A percentile compares a stretch with the other conserved stretches of the same genome.
phyloP scores from a whole-genome alignment of 2,113 vertebrate genomes.

The Butorides virescens region DNA sequence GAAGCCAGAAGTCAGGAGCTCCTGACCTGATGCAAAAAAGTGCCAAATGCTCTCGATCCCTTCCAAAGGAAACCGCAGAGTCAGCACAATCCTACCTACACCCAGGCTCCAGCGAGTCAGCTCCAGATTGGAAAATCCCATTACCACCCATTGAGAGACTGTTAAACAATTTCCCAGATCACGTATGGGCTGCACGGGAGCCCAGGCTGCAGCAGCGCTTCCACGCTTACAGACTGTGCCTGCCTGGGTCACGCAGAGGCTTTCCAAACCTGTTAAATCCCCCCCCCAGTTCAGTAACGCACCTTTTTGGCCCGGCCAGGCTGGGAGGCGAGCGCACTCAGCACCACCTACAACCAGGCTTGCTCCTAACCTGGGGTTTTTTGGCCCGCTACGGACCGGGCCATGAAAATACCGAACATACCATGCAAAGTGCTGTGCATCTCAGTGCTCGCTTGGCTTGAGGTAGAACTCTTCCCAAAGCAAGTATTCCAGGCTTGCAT shows the following conservation, averaged over 20 bases:
- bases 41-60: neutral
- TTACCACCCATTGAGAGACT: neutral
- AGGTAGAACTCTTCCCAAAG: slow-evolving; percentile 27
- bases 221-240: neutral
- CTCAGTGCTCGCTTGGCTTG: neutral
- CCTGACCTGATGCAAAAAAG: neutral
- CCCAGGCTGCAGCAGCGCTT: neutral
- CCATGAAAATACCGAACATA: slow-evolving; percentile 3
- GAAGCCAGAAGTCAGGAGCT: neutral
- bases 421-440: neutral
- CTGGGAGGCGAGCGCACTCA: neutral
- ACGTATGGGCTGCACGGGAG: rapidly evolving
- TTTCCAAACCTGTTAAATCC: neutral
- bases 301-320: neutral
- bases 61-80: neutral
- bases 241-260: neutral
- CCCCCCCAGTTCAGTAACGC: neutral
- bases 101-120: neutral
- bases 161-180: neutral
- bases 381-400: neutral
- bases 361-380: neutral
- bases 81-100: slow-evolving; percentile 7
- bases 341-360: neutral
- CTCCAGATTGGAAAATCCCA: neutral
- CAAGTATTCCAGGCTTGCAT: slow-evolving; percentile 50